These are phyloP conservation scores for Theocolax elegans DNA, from an alignment of 1,140 invertebrate genomes.

Conservation along the genomic window DNA sequence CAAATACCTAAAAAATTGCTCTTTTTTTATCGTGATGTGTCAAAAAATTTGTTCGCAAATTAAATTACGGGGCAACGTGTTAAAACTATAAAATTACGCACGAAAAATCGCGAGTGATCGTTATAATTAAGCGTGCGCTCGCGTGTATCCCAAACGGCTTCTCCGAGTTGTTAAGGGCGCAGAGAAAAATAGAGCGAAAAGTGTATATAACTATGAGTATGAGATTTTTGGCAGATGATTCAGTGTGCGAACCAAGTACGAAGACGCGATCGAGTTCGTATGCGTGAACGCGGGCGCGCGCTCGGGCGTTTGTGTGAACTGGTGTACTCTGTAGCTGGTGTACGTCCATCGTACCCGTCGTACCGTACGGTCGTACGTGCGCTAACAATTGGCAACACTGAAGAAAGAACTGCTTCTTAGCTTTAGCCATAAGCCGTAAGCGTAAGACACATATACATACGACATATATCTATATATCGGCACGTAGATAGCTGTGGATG, in stretches of 20 bases:
- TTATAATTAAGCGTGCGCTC: too few species aligned
- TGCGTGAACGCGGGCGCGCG: too few species aligned
- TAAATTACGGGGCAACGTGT: not conserved
- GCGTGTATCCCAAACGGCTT: too few species aligned
- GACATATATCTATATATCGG: too few species aligned
- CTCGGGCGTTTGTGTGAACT: not conserved
- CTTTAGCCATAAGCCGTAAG: too few species aligned
- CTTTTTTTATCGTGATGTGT: not conserved
- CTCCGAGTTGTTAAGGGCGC: not conserved
- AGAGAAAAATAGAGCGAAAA: not conserved
- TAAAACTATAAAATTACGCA: not conserved
- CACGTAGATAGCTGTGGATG: not conserved
- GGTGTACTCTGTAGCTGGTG: too few species aligned
- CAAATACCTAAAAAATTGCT: too few species aligned
- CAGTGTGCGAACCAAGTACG: not conserved
- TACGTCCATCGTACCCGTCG: too few species aligned
- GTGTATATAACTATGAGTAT: too few species aligned
- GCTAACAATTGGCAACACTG: slow-evolving; percentile 50
- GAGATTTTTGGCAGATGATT: slow-evolving; percentile 31
- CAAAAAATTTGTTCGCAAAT: not conserved
- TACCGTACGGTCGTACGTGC: too few species aligned
- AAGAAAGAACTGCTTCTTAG: slow-evolving; percentile 22
- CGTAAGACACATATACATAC: too few species aligned
- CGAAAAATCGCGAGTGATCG: not conserved
- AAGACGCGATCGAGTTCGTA: too few species aligned